A percentile compares a stretch with the other conserved stretches of the same genome.
Evolutionary conservation across 2,888 invertebrate species (phyloP).

Genomic region (Mythimna albipuncta): DNA sequence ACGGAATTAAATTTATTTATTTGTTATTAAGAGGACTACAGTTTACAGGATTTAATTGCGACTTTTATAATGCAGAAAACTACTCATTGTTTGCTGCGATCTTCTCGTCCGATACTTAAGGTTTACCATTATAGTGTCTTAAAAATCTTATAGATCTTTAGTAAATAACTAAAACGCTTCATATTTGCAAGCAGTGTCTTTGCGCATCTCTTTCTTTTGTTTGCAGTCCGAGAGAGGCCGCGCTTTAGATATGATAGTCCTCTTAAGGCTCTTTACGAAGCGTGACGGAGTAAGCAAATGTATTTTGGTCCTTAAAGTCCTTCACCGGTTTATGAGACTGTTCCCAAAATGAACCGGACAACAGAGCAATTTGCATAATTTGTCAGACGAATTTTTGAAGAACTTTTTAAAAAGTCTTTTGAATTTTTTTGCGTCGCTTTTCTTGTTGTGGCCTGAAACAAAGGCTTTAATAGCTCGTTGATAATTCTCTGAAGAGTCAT

Average conservation of each 20-base stretch:
- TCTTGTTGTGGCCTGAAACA: neutral
- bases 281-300: slow-evolving; percentile 39
- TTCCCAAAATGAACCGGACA: slow-evolving; percentile 22
- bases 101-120: too few species aligned
- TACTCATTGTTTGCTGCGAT: too few species aligned
- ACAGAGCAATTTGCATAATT: slow-evolving; percentile 38
- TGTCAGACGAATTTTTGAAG: slow-evolving; percentile 9
- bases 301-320: slow-evolving; percentile 21
- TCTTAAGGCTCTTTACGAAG: slow-evolving; percentile 20
- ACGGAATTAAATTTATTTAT: slow-evolving; percentile 23
- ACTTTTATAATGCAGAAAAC: too few species aligned
- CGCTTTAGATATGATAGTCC: too few species aligned
- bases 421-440: slow-evolving; percentile 18
- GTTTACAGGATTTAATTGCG: too few species aligned
- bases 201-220: too few species aligned
- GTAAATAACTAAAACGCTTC: too few species aligned
- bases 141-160: too few species aligned
- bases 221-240: too few species aligned
- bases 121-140: too few species aligned
- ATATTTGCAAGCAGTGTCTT: too few species aligned
- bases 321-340: slow-evolving; percentile 23
- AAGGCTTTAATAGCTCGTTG: neutral
- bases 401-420: slow-evolving; percentile 4
- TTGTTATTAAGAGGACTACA: slow-evolving; percentile 1
- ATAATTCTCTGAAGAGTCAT: neutral